A percentile compares a stretch with the other conserved stretches of the same genome.
Conservation (phyloP, 2,888 invertebrate genomes). For the Caenorhabditis sp. region DNA sequence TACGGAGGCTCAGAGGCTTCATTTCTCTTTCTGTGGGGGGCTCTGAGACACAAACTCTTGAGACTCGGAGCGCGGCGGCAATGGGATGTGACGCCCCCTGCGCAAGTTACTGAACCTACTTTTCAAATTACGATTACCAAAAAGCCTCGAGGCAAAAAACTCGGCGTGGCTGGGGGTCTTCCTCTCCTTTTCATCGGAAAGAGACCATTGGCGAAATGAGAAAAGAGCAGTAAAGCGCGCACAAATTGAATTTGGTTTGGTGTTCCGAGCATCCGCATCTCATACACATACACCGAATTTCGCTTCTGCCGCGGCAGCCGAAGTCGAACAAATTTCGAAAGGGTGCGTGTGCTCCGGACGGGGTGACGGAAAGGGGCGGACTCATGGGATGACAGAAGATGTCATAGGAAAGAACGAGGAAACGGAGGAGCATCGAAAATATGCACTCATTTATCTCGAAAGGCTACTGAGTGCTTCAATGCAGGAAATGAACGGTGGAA, state of each 20-base stretch:
- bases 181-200: slow-evolving; percentile 13
- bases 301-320: slow-evolving; percentile 17
- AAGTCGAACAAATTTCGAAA: slow-evolving; percentile 32
- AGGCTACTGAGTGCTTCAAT: too few relatives aligned
- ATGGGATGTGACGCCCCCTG: neutral
- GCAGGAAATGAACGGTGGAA: slow-evolving; percentile 11
- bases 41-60: slow-evolving; percentile 27
- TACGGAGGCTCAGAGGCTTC: slow-evolving; percentile 23
- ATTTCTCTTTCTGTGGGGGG: neutral
- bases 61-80: slow-evolving; percentile 8
- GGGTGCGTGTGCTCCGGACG: slow-evolving; percentile 27
- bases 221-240: slow-evolving; percentile 60
- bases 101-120: slow-evolving; percentile 45
- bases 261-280: slow-evolving; percentile 64
- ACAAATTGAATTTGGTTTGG: slow-evolving; percentile 61
- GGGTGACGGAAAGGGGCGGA: slow-evolving; percentile 60
- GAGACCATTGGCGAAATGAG: slow-evolving; percentile 38
- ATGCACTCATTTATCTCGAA: neutral
- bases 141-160: slow-evolving; percentile 23
- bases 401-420: slow-evolving; percentile 28
- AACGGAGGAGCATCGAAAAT: neutral
- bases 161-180: neutral
- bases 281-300: slow-evolving; percentile 56
- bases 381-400: slow-evolving; percentile 35
- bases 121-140: slow-evolving; percentile 45